These are phyloP conservation scores for Craniophora ligustri DNA, from an alignment of 2,888 invertebrate species.

Conservation along the genomic window DNA sequence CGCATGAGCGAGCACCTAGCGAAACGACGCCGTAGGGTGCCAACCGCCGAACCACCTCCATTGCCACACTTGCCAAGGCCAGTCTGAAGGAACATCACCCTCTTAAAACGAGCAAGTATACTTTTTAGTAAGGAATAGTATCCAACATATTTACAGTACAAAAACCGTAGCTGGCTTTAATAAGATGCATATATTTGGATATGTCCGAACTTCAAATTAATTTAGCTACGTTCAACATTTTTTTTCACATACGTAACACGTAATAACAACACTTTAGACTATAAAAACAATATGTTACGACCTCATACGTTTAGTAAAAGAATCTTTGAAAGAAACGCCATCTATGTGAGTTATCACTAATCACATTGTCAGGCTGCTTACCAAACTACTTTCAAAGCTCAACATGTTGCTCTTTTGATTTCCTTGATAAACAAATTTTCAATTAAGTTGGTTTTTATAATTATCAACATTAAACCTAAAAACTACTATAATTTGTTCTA, in stretches of 20 bases:
- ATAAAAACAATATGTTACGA: no score
- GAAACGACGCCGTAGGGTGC: conserved; percentile 75
- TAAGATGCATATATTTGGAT: no score
- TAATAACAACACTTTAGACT: no score
- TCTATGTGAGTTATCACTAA: conserved; percentile 46
- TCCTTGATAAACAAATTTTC: neutral
- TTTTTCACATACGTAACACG: no score
- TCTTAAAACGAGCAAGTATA: conserved; percentile 15
- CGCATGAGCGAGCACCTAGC: conserved; percentile 63
- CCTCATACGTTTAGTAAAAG: no score
- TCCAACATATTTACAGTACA: no score
- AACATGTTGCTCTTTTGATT: neutral
- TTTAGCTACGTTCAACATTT: no score
- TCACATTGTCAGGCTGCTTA: conserved; percentile 5
- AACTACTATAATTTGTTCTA: no score
- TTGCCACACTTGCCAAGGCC: conserved; percentile 52
- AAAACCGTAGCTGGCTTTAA: no score
- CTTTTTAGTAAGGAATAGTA: no score
- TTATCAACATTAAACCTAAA: no score
- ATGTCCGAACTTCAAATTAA: no score
- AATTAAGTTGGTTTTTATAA: neutral
- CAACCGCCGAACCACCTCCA: conserved; percentile 56
- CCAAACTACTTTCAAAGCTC: neutral
- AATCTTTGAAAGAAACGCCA: conserved; percentile 50
- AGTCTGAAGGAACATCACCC: conserved; percentile 30